phyloP scores from a whole-genome alignment of 2,797 vertebrate genomes.

The Parambassis ranga region DNA sequence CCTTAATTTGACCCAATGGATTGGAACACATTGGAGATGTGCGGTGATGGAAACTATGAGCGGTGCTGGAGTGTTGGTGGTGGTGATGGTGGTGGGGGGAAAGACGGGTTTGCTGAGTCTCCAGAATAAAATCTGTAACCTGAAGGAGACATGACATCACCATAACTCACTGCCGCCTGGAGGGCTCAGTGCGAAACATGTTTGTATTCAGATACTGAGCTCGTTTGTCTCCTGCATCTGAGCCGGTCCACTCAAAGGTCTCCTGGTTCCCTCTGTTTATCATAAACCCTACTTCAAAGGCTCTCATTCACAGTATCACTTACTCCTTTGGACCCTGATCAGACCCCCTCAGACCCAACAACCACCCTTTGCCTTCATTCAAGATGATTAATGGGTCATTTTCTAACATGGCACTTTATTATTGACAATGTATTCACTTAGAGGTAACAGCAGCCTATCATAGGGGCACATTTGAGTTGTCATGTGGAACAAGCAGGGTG shows the following conservation, averaged over 20 bases:
- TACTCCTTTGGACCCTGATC: slow-evolving; percentile 31
- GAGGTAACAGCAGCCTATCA: neutral
- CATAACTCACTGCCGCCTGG: neutral
- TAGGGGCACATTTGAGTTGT: neutral
- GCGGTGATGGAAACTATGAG: slow-evolving; percentile 71
- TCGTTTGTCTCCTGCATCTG: neutral
- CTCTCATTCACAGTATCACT: slow-evolving; percentile 43
- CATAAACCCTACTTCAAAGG: slow-evolving; percentile 41
- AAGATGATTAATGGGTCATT: too few species aligned
- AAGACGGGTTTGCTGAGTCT: slow-evolving; percentile 20
- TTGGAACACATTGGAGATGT: slow-evolving; percentile 38
- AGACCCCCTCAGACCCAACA: slow-evolving; percentile 1
- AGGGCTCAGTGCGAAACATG: neutral
- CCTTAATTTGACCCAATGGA: slow-evolving; percentile 52
- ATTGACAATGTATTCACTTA: too few species aligned
- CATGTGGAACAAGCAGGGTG: too few species aligned
- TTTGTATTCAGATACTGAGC: neutral
- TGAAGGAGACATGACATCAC: slow-evolving; percentile 67
- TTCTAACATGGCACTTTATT: neutral
- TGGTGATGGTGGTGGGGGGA: neutral
- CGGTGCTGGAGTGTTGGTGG: neutral
- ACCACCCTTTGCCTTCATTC: too few species aligned
- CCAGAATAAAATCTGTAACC: slow-evolving; percentile 45
- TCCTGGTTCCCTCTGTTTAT: slow-evolving; percentile 44
- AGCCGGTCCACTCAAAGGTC: slow-evolving; percentile 21